Percentiles rank a stretch among this genome's conserved stretches.
Conservation (phyloP, 2,888 invertebrate genomes). For the Dyspetes luteomarginatus region DNA sequence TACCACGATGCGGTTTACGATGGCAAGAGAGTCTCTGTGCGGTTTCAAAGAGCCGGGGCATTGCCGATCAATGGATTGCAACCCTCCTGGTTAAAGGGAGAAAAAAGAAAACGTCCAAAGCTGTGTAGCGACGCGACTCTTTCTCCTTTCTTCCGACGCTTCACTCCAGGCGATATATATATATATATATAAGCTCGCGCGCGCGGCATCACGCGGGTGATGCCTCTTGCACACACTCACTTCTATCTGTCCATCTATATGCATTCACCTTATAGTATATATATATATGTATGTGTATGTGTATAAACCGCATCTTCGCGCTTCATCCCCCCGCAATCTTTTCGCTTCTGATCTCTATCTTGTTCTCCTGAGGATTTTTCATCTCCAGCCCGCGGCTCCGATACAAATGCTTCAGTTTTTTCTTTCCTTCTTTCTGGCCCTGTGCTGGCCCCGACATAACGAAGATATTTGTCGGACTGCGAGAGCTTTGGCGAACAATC, state of each 20-base stretch:
- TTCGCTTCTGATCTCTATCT: constrained; percentile 55
- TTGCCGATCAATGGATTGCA: constrained; percentile 67
- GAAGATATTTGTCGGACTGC: constrained; percentile 8
- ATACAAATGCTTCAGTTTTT: constrained; percentile 12
- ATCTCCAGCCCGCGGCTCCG: constrained; percentile 33
- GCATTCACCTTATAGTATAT: neutral
- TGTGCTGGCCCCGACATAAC: constrained; percentile 5
- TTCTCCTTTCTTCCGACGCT: constrained; percentile 56
- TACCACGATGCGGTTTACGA: constrained; percentile 63
- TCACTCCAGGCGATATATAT: constrained; percentile 56
- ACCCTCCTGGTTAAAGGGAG: constrained; percentile 51
- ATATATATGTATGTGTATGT: neutral
- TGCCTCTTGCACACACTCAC: constrained; percentile 44
- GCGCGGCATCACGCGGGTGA: constrained; percentile 45
- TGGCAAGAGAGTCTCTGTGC: constrained; percentile 56
- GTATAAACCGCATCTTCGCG: constrained; percentile 17
- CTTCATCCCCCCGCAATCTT: constrained; percentile 47
- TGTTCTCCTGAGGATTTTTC: constrained; percentile 34
- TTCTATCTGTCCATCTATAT: constrained; percentile 11
- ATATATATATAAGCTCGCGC: constrained; percentile 31
- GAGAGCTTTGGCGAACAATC: neutral
- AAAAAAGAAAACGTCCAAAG: constrained; percentile 21
- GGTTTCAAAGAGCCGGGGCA: constrained; percentile 62
- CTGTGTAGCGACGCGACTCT: constrained; percentile 51
- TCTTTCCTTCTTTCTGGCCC: constrained; percentile 16